phyloP scores from a whole-genome alignment of 2,797 vertebrate species.

The Percopsis omiscomaycus region DNA sequence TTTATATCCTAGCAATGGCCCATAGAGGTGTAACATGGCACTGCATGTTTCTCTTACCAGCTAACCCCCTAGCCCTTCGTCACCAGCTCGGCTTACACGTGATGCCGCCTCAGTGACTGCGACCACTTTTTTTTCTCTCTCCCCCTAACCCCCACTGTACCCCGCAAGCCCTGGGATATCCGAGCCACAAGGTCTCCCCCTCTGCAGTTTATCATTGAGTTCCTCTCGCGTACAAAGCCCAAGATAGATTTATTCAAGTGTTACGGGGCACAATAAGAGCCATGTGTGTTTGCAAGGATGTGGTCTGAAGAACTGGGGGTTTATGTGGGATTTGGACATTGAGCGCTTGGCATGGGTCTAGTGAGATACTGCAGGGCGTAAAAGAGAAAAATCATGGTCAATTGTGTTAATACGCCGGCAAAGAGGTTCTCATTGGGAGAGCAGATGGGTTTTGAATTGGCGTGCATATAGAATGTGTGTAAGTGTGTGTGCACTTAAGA shows the following conservation, averaged over 20 bases:
- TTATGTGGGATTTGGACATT: conserved; percentile 64
- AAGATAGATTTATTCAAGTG: conserved; percentile 56
- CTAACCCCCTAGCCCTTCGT: conserved; percentile 50
- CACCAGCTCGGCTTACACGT: conserved; percentile 54
- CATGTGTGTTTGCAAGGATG: conserved; percentile 70
- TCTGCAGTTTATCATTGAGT: conserved; percentile 54
- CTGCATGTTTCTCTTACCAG: conserved; percentile 62
- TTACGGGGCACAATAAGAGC: conserved; percentile 55
- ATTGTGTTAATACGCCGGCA: conserved; percentile 56
- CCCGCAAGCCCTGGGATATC: conserved; percentile 22
- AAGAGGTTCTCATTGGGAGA: conserved; percentile 38
- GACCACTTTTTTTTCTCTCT: conserved; percentile 12
- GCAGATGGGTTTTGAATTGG: conserved; percentile 19
- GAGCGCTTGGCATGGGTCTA: conserved; percentile 43
- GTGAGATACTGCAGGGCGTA: conserved; percentile 55
- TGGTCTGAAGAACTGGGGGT: conserved; percentile 43
- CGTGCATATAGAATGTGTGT: conserved; percentile 5
- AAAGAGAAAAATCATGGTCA: conserved; percentile 52
- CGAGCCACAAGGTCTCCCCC: conserved; percentile 22
- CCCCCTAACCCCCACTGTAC: not conserved
- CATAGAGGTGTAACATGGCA: conserved; percentile 67
- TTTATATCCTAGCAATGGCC: conserved; percentile 56
- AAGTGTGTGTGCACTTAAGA: not conserved
- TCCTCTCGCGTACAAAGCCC: conserved; percentile 43
- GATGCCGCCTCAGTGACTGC: conserved; percentile 45